Base-by-base conservation (phyloP, 2,797 vertebrate genomes). In the Miichthys miiuy region DNA sequence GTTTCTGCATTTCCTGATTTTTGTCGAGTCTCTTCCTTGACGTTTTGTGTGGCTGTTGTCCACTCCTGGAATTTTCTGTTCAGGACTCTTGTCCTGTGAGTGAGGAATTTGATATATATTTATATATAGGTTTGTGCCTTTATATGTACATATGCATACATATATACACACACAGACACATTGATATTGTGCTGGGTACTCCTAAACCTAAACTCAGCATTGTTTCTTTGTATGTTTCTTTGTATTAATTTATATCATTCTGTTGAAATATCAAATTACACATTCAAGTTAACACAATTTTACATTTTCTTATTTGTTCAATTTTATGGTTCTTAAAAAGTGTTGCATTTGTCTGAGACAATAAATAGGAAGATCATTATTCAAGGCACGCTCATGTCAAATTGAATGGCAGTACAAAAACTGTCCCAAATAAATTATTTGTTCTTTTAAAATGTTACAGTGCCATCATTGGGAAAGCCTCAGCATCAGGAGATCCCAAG, bases 371-470 rank as follows among this genome's bases (percentile, higher is more conserved):
- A 97, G 97, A 97, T 98, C 96, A 92, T 95, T 97, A 96, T 97
- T 97, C 96, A 99, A 99, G 98, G 97, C 97, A 99, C 98, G 97
- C 97, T 97, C 97, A 97, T 94, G 82, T 98, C 97, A 96, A 97
- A 97, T 97, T 95, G 95, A 96, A 97, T 94, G 96, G 96, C 97
- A 97, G 97, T 96, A 97, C 94, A 96, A 96, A 96, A 96, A 97
- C 96, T 96, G 96, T 97, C 96, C 96, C 96, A 94, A 96, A 96
- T 97, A 96, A 97, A 96, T 96, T 94, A 95, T 92, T 94, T 54
- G 5, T 21, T 52, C 4, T 13, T 46, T 27, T 12, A 95, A 0
- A 21, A 54, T 62, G 94, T 97, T 98, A 97, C 96, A 98, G 97
- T 98, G 97, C 97, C 97, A 96, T 94, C 94, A 95, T 96, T 96